Evolutionary conservation across 2,888 invertebrate genomes (phyloP).

Genomic region (Notodonta ziczac): DNA sequence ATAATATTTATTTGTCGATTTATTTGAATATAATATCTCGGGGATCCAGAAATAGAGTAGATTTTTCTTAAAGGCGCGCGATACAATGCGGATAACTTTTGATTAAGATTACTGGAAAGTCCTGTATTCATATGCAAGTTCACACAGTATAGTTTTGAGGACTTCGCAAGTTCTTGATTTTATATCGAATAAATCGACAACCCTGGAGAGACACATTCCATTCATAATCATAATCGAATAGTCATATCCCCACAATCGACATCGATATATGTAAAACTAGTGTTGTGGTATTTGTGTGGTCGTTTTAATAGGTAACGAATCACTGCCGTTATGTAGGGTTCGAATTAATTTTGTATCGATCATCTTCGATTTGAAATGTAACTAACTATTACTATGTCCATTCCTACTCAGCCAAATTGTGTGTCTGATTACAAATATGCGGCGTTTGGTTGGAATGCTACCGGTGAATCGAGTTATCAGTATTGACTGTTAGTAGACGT

Average conservation of each 20-base stretch:
- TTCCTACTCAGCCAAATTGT: slow-evolving; percentile 70
- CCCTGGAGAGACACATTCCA: slow-evolving; percentile 13
- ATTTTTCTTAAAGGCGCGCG: no score
- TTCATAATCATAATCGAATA: slow-evolving; percentile 3
- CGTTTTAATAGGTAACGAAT: slow-evolving; percentile 1
- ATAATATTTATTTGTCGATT: background rate
- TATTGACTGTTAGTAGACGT: slow-evolving; percentile 5
- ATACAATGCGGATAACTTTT: no score
- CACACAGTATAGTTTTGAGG: no score
- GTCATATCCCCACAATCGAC: background rate
- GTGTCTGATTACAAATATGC: slow-evolving; percentile 38
- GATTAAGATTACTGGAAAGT: no score
- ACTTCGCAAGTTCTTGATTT: background rate
- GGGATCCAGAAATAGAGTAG: background rate
- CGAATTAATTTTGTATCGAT: background rate
- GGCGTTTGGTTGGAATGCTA: slow-evolving; percentile 27
- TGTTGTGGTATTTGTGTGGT: background rate
- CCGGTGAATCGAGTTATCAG: slow-evolving; percentile 9
- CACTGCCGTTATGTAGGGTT: slow-evolving; percentile 1
- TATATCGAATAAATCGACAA: slow-evolving; percentile 5
- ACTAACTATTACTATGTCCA: slow-evolving; percentile 27
- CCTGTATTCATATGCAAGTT: no score
- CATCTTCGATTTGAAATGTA: background rate
- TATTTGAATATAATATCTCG: background rate
- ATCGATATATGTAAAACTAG: slow-evolving; percentile 1